Evolutionary conservation across 2,888 invertebrate species (phyloP), one percentile per base, ranked within the genome.

Genomic region (Chrysolina oricalcia): DNA sequence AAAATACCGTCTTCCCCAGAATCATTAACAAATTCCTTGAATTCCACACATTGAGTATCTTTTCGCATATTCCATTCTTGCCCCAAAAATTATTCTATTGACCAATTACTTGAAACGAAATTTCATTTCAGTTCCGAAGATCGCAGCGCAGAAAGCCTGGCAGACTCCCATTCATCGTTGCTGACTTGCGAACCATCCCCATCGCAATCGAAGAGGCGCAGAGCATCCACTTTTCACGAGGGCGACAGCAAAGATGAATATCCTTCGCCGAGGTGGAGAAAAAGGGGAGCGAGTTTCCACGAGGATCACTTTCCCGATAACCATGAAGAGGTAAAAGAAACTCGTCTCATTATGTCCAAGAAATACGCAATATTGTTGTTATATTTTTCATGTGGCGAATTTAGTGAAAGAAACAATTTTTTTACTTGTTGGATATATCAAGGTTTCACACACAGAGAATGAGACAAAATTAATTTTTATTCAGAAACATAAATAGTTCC

Each of bases 161-260:
- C 85, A 8, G 86, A 85, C 71, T 88, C 88, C 5, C 86, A 84
- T 67, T 86, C 87, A 15, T 87, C 88, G 2, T 76, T 89, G 79
- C 84, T 85, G 19, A 83, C 83, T 35, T 78, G 84, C 1, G 85
- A 86, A 71, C 80, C 85, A 23, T 87, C 85, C 0, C 86, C 86
- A 23, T 87, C 87, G 86, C 82, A 82, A 48, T 79, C 81, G 21
- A 86, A 84, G 76, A 79, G 88, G 23, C 87, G 89, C 56, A 83
- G 90, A 74, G 90, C 90, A 1, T 90, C 90, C 23, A 90, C 90
- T 2, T 90, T 90, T 83, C 90, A 90, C 85, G 90, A 90, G 81
- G 89, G 89, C 2, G 89, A 90, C 74, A 83, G 81, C 40, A 80
- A 86, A 59, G 87, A 88, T 72, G 88, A 89, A 62, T 85, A 85